These are phyloP conservation scores for Xenopus laevis DNA, from an alignment of 2,113 vertebrate genomes.

Conservation along the genomic window DNA sequence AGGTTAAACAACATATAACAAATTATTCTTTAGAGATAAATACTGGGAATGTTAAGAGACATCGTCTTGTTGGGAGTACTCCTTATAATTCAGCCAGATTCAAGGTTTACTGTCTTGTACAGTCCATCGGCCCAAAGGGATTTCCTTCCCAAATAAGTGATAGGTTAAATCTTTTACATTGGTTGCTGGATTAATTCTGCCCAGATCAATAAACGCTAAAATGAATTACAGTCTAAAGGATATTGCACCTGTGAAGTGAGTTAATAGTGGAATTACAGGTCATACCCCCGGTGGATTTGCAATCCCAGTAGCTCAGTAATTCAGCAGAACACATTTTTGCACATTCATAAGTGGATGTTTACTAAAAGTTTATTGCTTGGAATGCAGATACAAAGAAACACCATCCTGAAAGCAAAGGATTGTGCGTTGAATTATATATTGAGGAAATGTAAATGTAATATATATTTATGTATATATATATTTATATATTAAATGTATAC, in stretches of 20 bases:
- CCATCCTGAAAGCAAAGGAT: no score
- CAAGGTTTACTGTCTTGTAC: constrained; percentile 15
- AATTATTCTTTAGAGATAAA: no score
- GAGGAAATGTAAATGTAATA: no score
- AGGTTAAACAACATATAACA: no score
- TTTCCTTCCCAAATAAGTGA: constrained; percentile 25
- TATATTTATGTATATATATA: no score
- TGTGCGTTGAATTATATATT: no score
- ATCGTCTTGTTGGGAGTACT: constrained; percentile 12
- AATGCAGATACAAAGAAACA: background rate
- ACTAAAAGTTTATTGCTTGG: constrained; percentile 1
- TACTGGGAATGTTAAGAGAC: background rate
- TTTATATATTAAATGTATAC: no score
- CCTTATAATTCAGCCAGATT: constrained; percentile 24
- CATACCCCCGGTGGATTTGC: background rate
- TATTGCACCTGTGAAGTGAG: constrained; percentile 33
- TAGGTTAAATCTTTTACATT: constrained; percentile 34
- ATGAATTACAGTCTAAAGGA: constrained; percentile 37
- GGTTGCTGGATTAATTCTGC: constrained; percentile 31
- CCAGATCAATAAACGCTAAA: constrained; percentile 38
- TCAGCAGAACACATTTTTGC: background rate
- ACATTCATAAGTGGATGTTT: constrained; percentile 9
- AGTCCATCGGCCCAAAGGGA: constrained; percentile 28
- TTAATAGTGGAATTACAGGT: constrained; percentile 33
- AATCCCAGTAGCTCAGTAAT: background rate